Conservation (phyloP, 2,113 vertebrate species). For the Crotophaga sulcirostris region DNA sequence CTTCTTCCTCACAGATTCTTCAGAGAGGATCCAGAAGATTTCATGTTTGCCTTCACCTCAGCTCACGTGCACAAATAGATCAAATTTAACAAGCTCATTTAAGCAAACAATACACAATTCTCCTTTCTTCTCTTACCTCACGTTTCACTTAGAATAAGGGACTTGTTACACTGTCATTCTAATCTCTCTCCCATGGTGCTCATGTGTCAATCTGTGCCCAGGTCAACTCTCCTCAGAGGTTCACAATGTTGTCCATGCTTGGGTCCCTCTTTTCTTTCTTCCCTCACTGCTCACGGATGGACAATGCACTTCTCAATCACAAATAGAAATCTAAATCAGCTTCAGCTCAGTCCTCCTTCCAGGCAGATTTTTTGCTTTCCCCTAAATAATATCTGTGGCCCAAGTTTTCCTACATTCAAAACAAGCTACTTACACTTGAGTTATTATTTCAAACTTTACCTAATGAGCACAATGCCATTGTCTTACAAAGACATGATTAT, state of each 20-base stretch:
- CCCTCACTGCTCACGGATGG: not conserved
- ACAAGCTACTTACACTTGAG: not conserved
- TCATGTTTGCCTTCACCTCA: not conserved
- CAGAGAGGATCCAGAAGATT: not conserved
- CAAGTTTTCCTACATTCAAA: not conserved
- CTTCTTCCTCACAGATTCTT: not conserved
- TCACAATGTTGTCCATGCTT: rapidly evolving
- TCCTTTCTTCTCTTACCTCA: not conserved
- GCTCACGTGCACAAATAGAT: not conserved
- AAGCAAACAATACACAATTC: not conserved
- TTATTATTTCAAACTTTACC: not conserved
- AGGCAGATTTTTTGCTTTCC: not conserved
- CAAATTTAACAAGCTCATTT: not conserved
- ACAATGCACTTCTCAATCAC: not conserved
- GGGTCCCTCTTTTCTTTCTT: not conserved
- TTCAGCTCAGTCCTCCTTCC: not conserved
- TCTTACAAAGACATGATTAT: not conserved
- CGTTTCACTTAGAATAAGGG: not conserved
- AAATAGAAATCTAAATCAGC: not conserved
- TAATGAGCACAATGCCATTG: not conserved
- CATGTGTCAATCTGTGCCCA: not conserved
- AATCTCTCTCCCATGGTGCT: not conserved
- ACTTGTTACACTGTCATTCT: not conserved
- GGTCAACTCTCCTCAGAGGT: not conserved
- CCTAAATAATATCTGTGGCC: not conserved